Evolutionary conservation across 2,113 vertebrate genomes (phyloP).

Genomic region (Phylloscopus trochilus): DNA sequence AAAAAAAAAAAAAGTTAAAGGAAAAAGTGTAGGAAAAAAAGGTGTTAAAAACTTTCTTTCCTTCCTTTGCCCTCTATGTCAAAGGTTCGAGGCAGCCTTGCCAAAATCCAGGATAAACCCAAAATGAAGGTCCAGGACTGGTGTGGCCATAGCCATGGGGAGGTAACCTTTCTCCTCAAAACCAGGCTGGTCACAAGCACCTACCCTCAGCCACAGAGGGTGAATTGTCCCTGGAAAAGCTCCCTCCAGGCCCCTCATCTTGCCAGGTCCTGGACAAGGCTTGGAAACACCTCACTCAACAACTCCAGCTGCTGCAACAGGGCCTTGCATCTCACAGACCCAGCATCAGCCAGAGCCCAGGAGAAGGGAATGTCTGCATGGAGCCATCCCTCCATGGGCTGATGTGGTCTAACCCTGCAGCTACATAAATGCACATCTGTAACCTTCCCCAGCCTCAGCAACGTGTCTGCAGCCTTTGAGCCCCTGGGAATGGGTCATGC

Average conservation of each 20-base stretch:
- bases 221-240: neutral
- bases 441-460: neutral
- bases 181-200: neutral
- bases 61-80: neutral
- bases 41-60: neutral
- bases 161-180: neutral
- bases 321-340: neutral
- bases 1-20: neutral
- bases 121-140: fast-evolving
- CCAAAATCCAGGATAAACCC: neutral
- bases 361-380: neutral
- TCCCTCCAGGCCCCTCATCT: neutral
- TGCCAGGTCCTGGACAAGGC: neutral
- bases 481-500: neutral
- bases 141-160: neutral
- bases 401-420: neutral
- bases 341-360: neutral
- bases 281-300: neutral
- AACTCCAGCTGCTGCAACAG: neutral
- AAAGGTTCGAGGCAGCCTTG: neutral
- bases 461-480: neutral
- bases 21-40: neutral
- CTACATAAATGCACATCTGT: neutral
- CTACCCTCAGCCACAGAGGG: fast-evolving
- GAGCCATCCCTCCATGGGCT: neutral